These are phyloP conservation scores for Megaceryle torquata DNA, from an alignment of 2,113 vertebrate species.

Conservation along the genomic window DNA sequence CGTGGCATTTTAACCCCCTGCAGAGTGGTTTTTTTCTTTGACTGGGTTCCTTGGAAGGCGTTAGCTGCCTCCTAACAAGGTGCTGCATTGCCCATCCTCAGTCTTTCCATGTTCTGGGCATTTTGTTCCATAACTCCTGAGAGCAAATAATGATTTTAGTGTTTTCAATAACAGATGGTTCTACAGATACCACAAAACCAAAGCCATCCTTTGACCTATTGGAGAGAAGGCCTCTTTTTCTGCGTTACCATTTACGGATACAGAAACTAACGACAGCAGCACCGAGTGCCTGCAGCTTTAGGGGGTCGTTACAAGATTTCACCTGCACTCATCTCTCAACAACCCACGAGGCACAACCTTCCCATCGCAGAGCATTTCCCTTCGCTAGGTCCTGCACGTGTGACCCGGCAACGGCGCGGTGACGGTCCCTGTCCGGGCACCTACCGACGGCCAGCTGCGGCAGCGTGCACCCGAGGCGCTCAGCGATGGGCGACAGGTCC, in stretches of 20 bases:
- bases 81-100: too few relatives aligned
- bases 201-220: neutral
- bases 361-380: too few relatives aligned
- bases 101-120: neutral
- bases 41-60: neutral
- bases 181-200: neutral
- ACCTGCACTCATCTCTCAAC: accelerated
- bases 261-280: accelerated
- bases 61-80: neutral
- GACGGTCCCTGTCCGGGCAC: neutral
- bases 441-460: slow-evolving; percentile 96
- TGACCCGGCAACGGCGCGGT: too few relatives aligned
- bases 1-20: neutral
- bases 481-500: slow-evolving; percentile 90
- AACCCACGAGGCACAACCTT: neutral
- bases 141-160: neutral
- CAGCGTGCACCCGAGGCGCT: slow-evolving; percentile 92
- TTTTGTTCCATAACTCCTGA: neutral
- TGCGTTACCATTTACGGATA: accelerated
- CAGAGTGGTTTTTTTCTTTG: neutral
- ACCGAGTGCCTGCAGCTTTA: neutral
- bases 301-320: neutral
- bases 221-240: neutral
- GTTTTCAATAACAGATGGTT: neutral
- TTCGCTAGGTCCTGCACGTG: neutral